Base-by-base conservation (phyloP, 2,888 invertebrate species). In the Nezara viridula region DNA sequence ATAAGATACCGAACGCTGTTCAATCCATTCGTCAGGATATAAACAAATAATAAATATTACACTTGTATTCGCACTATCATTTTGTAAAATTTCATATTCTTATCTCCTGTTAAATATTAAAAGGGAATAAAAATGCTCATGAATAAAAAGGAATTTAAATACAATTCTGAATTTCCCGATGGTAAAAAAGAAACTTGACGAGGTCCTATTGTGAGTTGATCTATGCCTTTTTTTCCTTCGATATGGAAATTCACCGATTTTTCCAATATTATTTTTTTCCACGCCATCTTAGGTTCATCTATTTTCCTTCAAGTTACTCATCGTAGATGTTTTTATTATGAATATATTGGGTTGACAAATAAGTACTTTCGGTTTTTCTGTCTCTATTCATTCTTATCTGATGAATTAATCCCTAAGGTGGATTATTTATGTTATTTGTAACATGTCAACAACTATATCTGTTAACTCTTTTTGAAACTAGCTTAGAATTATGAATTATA, bases 181-280 rank as follows among this genome's bases (percentile, higher is more conserved):
- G 16, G 66, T 66, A 16, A 19, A 73, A 73, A 60, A 21, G 66
- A 37, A 73, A 73, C 66, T 60, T 73, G 66, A 73, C 37, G 66
- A 73, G 66, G 6, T 37, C 66, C 19, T 37, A 73, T 73, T 73
- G 66, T 73, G 37, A 37, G 32, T 19, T 73, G 27, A 73, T 37
- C 7, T 1, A 3, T 27, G 12, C n/a, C n/a, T 60, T 60, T 60
- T 60, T 7, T 3, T 10, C 27, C 27, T 73, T 37, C 32, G 37
- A 73, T 73, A 37, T 73, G 66, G 19, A 73, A 73, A 37, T 73
- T 21, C 37, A 37, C 7, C 9, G 5, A 9, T 1, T 21, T 7
- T 32, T 37, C 66, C 7, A 73, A 73, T 32, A 7, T 73, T 73
- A 19, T 73, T 19, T 73, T 73, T 73, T 37, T 73, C 27, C 2